These are phyloP conservation scores for Neogale vison DNA, from an alignment of 2,113 vertebrate genomes.

Conservation along the genomic window DNA sequence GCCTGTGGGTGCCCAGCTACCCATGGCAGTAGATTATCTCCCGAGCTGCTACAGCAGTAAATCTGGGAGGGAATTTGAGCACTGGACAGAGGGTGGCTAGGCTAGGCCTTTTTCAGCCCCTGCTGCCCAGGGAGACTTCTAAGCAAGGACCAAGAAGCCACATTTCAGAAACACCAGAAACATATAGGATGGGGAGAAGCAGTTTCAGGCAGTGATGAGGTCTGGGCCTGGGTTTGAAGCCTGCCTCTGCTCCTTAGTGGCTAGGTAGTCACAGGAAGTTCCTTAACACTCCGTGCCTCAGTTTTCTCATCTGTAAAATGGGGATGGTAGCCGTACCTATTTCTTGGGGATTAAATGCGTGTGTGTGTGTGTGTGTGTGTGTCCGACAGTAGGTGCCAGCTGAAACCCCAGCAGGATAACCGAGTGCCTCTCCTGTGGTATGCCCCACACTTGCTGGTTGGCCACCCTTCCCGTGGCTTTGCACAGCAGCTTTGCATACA, in stretches of 20 bases:
- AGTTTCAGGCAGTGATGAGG: neutral
- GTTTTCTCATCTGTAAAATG: neutral
- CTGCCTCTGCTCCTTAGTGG: neutral
- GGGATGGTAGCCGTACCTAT: accelerated
- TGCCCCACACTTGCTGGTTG: neutral
- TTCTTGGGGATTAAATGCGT: neutral
- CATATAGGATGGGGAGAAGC: too few species aligned
- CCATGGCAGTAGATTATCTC: accelerated
- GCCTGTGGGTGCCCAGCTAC: neutral
- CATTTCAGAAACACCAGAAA: neutral
- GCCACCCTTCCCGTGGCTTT: neutral
- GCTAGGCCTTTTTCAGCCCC: neutral
- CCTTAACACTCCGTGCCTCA: neutral
- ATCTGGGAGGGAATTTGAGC: neutral
- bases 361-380: neutral
- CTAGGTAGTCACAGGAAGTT: neutral
- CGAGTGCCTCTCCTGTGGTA: neutral
- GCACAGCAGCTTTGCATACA: neutral
- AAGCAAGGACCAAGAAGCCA: neutral
- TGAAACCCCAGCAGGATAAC: too few species aligned
- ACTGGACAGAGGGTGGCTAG: neutral
- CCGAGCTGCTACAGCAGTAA: neutral
- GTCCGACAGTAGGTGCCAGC: neutral
- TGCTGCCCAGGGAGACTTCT: neutral
- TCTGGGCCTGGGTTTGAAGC: neutral